Percentiles rank a stretch among this genome's conserved stretches.
These are phyloP conservation scores for Agonopterix arenella DNA, from an alignment of 2,888 invertebrate species.

Conservation along the genomic window DNA sequence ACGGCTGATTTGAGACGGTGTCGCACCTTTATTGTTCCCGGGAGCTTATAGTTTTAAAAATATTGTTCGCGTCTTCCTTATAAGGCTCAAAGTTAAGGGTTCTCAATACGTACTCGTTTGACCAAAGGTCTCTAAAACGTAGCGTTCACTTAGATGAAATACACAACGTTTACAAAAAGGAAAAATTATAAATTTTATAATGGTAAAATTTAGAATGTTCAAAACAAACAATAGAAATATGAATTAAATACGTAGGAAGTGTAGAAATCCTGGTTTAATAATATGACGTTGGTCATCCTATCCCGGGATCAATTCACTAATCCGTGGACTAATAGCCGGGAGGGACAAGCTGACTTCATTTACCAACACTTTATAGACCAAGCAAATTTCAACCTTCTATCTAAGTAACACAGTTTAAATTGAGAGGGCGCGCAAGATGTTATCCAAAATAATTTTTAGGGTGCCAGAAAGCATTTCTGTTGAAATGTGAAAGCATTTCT, in stretches of 20 bases:
- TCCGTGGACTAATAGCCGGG: constrained; percentile 67
- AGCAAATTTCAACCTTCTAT: constrained; percentile 7
- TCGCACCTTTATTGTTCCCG: constrained; percentile 42
- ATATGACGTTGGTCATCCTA: constrained; percentile 70
- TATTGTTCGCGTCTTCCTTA: constrained; percentile 12
- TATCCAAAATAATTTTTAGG: constrained; percentile 52
- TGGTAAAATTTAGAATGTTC: not conserved
- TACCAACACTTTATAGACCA: constrained; percentile 1
- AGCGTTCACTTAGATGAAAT: not conserved
- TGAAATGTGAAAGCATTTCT: constrained; percentile 72
- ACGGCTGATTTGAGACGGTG: constrained; percentile 47
- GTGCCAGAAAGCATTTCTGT: constrained; percentile 38
- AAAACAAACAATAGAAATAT: constrained; percentile 42
- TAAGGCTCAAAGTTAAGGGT: too few species aligned
- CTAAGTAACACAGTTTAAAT: constrained; percentile 21
- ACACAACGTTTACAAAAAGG: not conserved
- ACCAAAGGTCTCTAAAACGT: too few species aligned
- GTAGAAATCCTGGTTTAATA: constrained; percentile 65
- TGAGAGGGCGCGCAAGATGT: constrained; percentile 12
- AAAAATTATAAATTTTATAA: not conserved
- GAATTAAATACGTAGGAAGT: constrained; percentile 55
- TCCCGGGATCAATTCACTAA: constrained; percentile 63
- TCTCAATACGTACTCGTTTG: too few species aligned
- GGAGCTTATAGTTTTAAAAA: constrained; percentile 23
- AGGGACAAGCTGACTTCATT: constrained; percentile 30